Conservation (phyloP, 2,797 vertebrate species). For the Sebastes jordani region DNA sequence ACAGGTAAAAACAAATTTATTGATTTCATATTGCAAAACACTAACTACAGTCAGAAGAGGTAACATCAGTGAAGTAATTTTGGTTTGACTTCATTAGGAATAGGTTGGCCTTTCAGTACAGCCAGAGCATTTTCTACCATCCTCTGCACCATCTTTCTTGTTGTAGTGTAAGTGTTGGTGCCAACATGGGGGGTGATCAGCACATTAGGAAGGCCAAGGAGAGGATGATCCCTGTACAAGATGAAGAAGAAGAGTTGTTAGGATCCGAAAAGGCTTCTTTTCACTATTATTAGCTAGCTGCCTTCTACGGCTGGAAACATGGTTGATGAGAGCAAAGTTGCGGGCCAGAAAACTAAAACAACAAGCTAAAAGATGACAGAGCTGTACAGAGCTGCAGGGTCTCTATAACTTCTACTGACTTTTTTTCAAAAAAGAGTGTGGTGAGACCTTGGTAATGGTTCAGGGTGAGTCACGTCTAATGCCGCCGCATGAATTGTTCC, state of each 20-base stretch:
- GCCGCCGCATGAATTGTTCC: slow-evolving; percentile 80
- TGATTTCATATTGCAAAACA: too few relatives aligned
- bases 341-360: neutral
- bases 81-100: slow-evolving; percentile 72
- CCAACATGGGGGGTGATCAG: slow-evolving; percentile 77
- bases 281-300: neutral
- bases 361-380: neutral
- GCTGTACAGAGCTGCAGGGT: neutral
- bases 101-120: slow-evolving; percentile 61
- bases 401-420: neutral
- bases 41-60: neutral
- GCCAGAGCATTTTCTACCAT: slow-evolving; percentile 76
- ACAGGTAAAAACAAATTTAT: neutral
- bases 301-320: neutral
- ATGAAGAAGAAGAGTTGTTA: slow-evolving; percentile 1
- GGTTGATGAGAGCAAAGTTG: neutral
- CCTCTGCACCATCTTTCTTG: slow-evolving; percentile 62
- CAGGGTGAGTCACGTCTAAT: slow-evolving; percentile 81
- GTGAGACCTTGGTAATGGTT: slow-evolving; percentile 60
- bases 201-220: slow-evolving; percentile 78
- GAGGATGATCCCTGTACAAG: slow-evolving; percentile 76
- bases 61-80: neutral
- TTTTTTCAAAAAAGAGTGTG: neutral
- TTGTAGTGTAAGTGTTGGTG: slow-evolving; percentile 61
- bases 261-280: neutral